phyloP scores from a whole-genome alignment of 2,888 invertebrate species.

The Bombylius major region DNA sequence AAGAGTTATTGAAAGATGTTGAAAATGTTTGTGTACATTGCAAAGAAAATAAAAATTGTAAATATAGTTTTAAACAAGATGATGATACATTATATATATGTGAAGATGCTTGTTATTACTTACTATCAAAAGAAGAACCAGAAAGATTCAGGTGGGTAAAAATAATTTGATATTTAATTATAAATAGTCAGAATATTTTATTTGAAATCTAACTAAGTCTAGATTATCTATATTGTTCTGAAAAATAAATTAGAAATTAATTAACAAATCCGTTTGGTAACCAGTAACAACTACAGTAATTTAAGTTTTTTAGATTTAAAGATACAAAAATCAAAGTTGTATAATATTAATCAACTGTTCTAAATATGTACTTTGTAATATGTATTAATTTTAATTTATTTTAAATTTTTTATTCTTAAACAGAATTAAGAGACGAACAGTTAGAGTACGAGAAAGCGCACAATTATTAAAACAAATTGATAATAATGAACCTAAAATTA shows the following conservation, averaged over 20 bases:
- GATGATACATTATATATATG: conserved; percentile 43
- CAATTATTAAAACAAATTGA: not conserved
- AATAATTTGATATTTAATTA: conserved; percentile 8
- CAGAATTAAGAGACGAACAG: conserved; percentile 5
- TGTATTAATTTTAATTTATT: no score
- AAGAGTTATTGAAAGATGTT: conserved; percentile 27
- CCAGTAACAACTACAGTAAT: no score
- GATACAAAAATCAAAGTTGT: no score
- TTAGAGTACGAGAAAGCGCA: not conserved
- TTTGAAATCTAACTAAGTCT: conserved; percentile 19
- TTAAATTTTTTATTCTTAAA: not conserved
- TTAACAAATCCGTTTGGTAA: no score
- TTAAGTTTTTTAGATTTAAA: no score
- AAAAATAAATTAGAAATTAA: conserved; percentile 12
- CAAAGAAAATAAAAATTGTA: conserved; percentile 38
- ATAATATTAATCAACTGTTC: no score
- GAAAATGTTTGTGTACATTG: conserved; percentile 40
- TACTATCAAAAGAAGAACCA: conserved; percentile 36
- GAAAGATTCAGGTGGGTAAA: conserved; percentile 32
- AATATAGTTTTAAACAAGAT: conserved; percentile 40
- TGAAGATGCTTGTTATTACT: conserved; percentile 44
- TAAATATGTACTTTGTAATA: no score
- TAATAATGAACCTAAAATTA: conserved; percentile 34
- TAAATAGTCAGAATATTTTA: conserved; percentile 18
- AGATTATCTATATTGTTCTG: not conserved